Evolutionary conservation across 2,888 invertebrate genomes (phyloP).

Genomic region (Sympetrum striolatum): DNA sequence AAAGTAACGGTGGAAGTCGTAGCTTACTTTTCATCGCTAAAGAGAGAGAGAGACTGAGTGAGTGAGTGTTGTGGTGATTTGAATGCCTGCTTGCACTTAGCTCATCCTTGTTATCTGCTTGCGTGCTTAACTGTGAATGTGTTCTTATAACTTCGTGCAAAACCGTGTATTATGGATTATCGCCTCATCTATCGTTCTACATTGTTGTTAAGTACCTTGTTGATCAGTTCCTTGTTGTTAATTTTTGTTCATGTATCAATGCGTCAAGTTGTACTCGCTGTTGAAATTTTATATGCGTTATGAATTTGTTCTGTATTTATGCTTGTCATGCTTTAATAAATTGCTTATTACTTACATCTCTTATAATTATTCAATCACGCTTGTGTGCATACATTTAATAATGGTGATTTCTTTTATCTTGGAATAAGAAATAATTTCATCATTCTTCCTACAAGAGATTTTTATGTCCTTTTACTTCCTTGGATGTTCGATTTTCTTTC

Average conservation of each 20-base stretch:
- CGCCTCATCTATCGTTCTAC: not conserved
- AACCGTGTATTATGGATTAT: not conserved
- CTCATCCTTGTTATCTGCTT: not conserved
- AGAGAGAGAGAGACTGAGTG: not conserved
- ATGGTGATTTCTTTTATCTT: too few species aligned
- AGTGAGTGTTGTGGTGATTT: not conserved
- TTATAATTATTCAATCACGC: too few species aligned
- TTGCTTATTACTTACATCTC: not conserved
- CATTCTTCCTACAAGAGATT: too few species aligned
- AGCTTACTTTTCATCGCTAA: not conserved
- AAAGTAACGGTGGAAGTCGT: not conserved
- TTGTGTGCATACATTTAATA: too few species aligned
- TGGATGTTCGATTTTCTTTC: too few species aligned
- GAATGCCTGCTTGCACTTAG: not conserved
- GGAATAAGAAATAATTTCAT: too few species aligned
- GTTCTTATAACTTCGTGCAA: not conserved
- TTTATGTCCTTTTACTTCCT: too few species aligned
- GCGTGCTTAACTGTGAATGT: not conserved
- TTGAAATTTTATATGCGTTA: not conserved
- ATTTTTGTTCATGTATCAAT: not conserved
- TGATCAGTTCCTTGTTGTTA: not conserved
- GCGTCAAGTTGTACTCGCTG: not conserved
- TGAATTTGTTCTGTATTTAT: not conserved
- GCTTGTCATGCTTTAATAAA: not conserved
- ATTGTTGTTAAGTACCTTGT: not conserved